Percentiles rank a stretch among this genome's conserved stretches.
These are phyloP conservation scores for Heterochromis multidens DNA, from an alignment of 2,113 vertebrate species.

Conservation along the genomic window DNA sequence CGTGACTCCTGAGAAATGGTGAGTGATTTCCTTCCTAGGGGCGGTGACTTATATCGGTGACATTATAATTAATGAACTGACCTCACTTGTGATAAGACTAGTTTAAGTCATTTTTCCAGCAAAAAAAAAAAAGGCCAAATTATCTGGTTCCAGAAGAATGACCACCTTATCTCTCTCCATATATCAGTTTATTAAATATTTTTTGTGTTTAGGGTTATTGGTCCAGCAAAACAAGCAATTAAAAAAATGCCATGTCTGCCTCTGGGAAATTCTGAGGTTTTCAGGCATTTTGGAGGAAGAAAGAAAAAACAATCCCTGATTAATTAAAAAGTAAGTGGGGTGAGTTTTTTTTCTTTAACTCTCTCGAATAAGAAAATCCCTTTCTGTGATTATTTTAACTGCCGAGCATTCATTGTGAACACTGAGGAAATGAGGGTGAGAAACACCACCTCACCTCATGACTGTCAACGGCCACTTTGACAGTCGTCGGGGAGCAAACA, in stretches of 20 bases:
- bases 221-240: background rate
- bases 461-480: background rate
- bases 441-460: too few relatives aligned
- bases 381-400: background rate
- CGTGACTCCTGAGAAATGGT: background rate
- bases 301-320: background rate
- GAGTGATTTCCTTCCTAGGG: background rate
- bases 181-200: background rate
- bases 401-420: background rate
- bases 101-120: background rate
- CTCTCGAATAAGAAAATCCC: background rate
- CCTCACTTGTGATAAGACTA: background rate
- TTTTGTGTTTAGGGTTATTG: background rate
- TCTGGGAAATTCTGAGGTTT: background rate
- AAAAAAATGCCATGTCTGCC: background rate
- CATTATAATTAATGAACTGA: background rate
- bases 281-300: background rate
- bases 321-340: background rate
- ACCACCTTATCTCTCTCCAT: background rate
- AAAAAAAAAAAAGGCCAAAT: background rate
- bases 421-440: background rate
- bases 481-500: background rate
- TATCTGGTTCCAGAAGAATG: background rate
- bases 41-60: background rate
- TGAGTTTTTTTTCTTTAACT: background rate